A percentile compares a stretch with the other conserved stretches of the same genome.
Evolutionary conservation across 2,113 vertebrate genomes (phyloP).

Genomic region (Camelus dromedarius): DNA sequence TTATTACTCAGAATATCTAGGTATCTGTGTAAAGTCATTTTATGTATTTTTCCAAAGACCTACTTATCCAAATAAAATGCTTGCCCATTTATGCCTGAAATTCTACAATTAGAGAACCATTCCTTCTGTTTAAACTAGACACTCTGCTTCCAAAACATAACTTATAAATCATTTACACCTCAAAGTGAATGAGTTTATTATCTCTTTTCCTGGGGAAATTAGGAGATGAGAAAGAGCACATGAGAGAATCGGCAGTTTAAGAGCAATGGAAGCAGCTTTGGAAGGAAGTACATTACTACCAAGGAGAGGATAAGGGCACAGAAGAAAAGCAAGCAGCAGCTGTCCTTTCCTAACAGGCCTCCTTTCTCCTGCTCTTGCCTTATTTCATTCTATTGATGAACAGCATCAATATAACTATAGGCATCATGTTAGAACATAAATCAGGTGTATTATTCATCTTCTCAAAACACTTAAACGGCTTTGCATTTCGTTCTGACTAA

Average conservation of each 20-base stretch:
- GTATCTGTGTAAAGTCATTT: neutral
- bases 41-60: neutral
- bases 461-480: neutral
- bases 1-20: neutral
- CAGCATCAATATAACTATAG: neutral
- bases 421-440: neutral
- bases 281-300: neutral
- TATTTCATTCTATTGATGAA: neutral
- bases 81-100: neutral
- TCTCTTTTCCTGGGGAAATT: slow-evolving; percentile 44
- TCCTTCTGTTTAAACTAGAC: neutral
- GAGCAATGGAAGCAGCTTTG: neutral
- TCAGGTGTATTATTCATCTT: neutral
- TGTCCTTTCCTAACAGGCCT: neutral
- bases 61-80: neutral
- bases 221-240: neutral
- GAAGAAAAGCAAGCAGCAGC: neutral
- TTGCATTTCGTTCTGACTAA: neutral
- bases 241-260: neutral
- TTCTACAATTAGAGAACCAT: neutral
- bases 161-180: neutral
- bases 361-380: neutral
- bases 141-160: neutral
- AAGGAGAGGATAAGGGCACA: neutral
- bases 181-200: neutral